These are phyloP conservation scores for Poecilia velifera DNA, from an alignment of 2,797 vertebrate species.

Conservation along the genomic window DNA sequence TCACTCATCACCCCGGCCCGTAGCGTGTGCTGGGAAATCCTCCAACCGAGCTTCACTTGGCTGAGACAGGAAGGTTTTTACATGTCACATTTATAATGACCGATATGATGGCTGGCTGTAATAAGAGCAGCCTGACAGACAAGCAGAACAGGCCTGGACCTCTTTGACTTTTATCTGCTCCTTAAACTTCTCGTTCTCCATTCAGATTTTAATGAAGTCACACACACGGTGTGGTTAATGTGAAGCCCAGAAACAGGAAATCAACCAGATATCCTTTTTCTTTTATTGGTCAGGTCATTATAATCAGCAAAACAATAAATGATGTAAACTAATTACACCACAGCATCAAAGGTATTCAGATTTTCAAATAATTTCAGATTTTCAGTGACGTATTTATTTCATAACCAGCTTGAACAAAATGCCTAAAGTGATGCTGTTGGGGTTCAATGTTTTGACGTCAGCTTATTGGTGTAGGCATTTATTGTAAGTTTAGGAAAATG, in stretches of 20 bases:
- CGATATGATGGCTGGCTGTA: constrained; percentile 44
- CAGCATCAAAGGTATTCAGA: constrained; percentile 19
- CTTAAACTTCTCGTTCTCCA: constrained; percentile 29
- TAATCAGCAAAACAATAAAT: constrained; percentile 30
- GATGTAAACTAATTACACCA: constrained; percentile 45
- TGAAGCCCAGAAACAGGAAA: constrained; percentile 17
- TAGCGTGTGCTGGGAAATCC: constrained; percentile 52
- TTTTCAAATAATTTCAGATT: neutral
- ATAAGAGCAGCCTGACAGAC: constrained; percentile 23
- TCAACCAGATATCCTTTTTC: constrained; percentile 31
- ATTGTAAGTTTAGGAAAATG: neutral
- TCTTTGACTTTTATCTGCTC: constrained; percentile 38
- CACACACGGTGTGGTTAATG: constrained; percentile 13
- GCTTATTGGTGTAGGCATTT: neutral
- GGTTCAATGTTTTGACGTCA: neutral
- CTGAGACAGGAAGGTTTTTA: constrained; percentile 51
- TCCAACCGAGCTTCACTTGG: constrained; percentile 38
- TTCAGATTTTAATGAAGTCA: constrained; percentile 37
- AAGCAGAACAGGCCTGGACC: constrained; percentile 10
- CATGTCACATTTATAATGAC: constrained; percentile 59
- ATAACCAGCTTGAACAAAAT: neutral
- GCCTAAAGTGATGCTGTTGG: neutral
- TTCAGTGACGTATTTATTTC: neutral
- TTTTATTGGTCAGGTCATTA: constrained; percentile 37
- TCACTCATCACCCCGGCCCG: neutral